Conservation (phyloP, 2,113 vertebrate species). For the Myotis davidii region DNA sequence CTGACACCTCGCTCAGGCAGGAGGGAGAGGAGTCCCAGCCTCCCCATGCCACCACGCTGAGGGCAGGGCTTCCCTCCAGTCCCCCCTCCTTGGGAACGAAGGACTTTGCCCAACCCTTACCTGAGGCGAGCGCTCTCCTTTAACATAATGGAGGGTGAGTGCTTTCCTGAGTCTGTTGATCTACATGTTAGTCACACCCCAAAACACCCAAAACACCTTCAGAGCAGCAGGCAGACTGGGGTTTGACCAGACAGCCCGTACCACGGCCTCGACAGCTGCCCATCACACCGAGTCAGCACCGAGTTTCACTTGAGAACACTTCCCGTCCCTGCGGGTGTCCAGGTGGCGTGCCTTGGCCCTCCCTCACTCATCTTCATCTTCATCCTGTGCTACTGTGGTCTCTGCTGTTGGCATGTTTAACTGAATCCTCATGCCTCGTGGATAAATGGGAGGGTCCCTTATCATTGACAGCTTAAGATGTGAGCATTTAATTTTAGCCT, state of each 20-base stretch:
- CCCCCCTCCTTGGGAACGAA: not conserved
- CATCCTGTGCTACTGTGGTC: not conserved
- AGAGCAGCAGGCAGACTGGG: not conserved
- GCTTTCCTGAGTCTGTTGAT: not conserved
- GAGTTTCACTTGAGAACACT: not conserved
- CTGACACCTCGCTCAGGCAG: not conserved
- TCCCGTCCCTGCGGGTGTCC: fast-evolving
- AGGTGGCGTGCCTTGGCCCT: fast-evolving
- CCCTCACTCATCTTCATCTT: not conserved
- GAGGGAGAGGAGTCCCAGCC: not conserved
- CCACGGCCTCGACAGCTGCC: too few species aligned
- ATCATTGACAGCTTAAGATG: slow-evolving; percentile 66
- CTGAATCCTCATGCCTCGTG: not conserved
- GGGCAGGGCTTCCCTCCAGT: not conserved
- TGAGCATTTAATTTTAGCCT: slow-evolving; percentile 73
- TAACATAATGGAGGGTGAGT: too few species aligned
- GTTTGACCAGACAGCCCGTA: not conserved
- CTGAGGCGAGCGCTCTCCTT: not conserved
- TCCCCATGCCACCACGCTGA: not conserved
- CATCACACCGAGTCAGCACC: not conserved
- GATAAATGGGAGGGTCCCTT: slow-evolving; percentile 40
- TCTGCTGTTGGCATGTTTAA: not conserved
- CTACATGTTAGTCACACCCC: not conserved
- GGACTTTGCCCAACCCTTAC: not conserved
- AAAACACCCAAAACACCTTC: not conserved